A percentile compares a stretch with the other conserved stretches of the same genome.
These are phyloP conservation scores for Drosophila sp. DNA, from an alignment of 1,140 invertebrate species.

Conservation along the genomic window DNA sequence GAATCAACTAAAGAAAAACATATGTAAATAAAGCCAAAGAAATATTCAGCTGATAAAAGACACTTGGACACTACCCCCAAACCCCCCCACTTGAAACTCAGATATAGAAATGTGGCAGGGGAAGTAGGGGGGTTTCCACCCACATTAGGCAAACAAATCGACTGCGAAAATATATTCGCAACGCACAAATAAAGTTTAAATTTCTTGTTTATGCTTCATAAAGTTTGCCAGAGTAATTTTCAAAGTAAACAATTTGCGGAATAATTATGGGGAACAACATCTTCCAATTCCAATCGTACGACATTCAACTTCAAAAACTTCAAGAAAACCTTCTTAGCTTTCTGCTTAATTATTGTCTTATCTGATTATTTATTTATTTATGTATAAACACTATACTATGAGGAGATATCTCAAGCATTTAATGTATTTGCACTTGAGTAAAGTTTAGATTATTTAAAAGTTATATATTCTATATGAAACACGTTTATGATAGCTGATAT, in stretches of 20 bases:
- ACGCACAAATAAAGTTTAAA: constrained; percentile 9
- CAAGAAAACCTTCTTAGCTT: neutral
- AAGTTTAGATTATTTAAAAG: no score
- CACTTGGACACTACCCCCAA: neutral
- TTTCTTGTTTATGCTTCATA: constrained; percentile 10
- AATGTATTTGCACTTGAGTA: no score
- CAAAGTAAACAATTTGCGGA: constrained; percentile 29
- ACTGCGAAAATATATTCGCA: constrained; percentile 19
- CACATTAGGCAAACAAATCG: constrained; percentile 1
- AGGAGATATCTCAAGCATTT: no score
- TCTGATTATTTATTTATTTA: no score
- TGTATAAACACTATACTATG: no score
- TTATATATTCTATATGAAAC: no score
- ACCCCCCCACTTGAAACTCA: no score
- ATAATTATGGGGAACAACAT: neutral
- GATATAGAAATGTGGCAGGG: no score
- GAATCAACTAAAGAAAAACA: constrained; percentile 44
- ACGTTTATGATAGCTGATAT: no score
- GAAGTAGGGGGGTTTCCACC: no score
- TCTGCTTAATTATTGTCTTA: no score
- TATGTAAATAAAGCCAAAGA: constrained; percentile 44
- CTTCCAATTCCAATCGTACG: neutral
- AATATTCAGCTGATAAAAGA: constrained; percentile 12
- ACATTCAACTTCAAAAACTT: neutral
- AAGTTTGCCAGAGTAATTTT: constrained; percentile 32